Base-by-base conservation (phyloP, 2,797 vertebrate genomes). In the Bradypodion pumilum region DNA sequence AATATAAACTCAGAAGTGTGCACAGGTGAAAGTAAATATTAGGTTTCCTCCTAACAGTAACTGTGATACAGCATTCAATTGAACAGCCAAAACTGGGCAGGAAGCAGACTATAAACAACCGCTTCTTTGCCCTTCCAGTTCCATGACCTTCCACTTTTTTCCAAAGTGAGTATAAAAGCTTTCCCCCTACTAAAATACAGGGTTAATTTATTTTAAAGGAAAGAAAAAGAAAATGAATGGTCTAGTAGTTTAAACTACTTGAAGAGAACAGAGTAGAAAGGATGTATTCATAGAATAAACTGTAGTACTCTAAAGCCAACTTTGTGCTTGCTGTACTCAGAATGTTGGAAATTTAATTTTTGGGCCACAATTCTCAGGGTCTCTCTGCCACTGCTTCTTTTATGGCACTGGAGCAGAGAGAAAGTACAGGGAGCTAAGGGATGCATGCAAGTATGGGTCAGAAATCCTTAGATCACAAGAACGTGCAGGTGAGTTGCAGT, bases 1-100 rank as follows among this genome's bases (percentile, higher is more conserved):
- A 89, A 85, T 93, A 76, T 69, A 94, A 92, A 89, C 80, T 60
- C 88, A 87, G 88, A 91, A 82, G 79, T 88, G 27, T 60, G 52
- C 46, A 66, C 74, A 93, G 85, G 93, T 90, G 91, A 83, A 90
- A 89, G 88, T 90, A 89, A 91, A 49, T 88, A 91, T 90, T 40
- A 78, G 81, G 90, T 86, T 86, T 68, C 73, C 89, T 89, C 59
- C 82, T 60, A 25, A 65, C 68, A 73, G 76, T 88, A 84, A 27
- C 91, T 89, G 91, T 91, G 78, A 74, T 74, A 89, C 86, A 92
- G 90, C 91, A 89, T 90, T 89, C 35, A 86, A 69, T 78, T 88
- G 88, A 80, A 42, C 19, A 60, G 46, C 81, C 85, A 46, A 88
- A 87, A 74, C 49, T 83, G 76, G 68, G 73, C 91, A 82, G 49